These are phyloP conservation scores for Caenorhabditis sp. DNA, from an alignment of 2,888 invertebrate species.

Conservation along the genomic window DNA sequence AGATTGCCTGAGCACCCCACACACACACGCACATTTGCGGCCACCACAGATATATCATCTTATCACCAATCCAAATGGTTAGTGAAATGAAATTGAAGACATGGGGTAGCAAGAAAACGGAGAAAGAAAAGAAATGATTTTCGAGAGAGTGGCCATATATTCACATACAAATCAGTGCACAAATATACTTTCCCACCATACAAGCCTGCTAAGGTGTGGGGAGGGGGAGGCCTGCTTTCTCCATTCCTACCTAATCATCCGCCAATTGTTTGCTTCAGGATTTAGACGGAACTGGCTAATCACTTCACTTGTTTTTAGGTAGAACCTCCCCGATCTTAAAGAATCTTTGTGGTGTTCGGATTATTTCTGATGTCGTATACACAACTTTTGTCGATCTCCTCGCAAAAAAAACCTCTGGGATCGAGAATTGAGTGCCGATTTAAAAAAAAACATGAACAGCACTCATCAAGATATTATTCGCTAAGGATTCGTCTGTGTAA, in stretches of 20 bases:
- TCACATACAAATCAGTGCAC: no score
- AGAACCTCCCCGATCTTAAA: background rate
- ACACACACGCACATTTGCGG: conserved; percentile 4
- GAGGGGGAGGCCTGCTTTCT: background rate
- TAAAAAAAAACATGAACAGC: background rate
- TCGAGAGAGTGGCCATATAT: no score
- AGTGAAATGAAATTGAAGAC: no score
- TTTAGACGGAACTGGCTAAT: background rate
- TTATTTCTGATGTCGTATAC: no score
- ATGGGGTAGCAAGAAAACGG: conserved; percentile 7
- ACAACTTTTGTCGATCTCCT: background rate
- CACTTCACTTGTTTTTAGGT: background rate
- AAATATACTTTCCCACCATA: conserved; percentile 38
- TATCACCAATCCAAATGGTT: no score
- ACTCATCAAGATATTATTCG: background rate
- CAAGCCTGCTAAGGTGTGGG: no score
- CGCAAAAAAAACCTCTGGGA: background rate
- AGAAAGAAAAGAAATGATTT: conserved; percentile 8
- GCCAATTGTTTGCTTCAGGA: conserved; percentile 20
- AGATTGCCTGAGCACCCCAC: conserved; percentile 15
- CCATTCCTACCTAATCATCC: conserved; percentile 40
- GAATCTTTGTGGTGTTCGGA: background rate
- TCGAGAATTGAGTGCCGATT: no score
- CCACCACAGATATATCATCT: conserved; percentile 16
- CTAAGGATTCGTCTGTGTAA: background rate